These are phyloP conservation scores for Carduelis carduelis DNA, from an alignment of 2,797 vertebrate genomes.

Conservation along the genomic window DNA sequence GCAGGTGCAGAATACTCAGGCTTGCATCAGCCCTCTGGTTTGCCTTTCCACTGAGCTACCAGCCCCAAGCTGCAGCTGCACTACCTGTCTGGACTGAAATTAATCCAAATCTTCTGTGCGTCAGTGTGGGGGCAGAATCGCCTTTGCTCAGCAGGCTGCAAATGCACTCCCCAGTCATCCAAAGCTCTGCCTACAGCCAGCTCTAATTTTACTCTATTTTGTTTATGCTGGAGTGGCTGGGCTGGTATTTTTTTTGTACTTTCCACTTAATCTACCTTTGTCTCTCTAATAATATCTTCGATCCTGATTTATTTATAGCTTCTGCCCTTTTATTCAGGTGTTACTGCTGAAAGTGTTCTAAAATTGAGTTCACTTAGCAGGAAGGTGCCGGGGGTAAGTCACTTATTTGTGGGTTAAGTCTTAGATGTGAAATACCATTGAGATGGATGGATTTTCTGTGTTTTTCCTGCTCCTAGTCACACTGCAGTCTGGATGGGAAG, in stretches of 20 bases:
- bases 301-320: conserved; percentile 14
- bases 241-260: neutral
- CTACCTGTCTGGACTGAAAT: conserved; percentile 30
- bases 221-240: conserved; percentile 41
- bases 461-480: neutral
- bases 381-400: neutral
- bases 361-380: conserved; percentile 1
- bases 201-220: conserved; percentile 39
- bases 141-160: conserved; percentile 8
- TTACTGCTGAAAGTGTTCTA: neutral
- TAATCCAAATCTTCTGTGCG: neutral
- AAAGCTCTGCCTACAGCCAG: conserved; percentile 40
- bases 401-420: neutral
- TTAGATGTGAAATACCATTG: neutral
- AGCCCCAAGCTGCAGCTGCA: neutral
- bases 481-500: neutral
- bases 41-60: neutral
- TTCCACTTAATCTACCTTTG: neutral
- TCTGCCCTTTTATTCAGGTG: neutral
- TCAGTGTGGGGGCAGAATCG: conserved; percentile 23
- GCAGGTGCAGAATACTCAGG: neutral
- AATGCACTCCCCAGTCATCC: conserved; percentile 32
- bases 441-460: conserved; percentile 29
- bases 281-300: neutral
- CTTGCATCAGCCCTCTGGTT: neutral